These are phyloP conservation scores for Drosophila flavopinicola DNA, from an alignment of 2,888 invertebrate genomes.

Conservation along the genomic window DNA sequence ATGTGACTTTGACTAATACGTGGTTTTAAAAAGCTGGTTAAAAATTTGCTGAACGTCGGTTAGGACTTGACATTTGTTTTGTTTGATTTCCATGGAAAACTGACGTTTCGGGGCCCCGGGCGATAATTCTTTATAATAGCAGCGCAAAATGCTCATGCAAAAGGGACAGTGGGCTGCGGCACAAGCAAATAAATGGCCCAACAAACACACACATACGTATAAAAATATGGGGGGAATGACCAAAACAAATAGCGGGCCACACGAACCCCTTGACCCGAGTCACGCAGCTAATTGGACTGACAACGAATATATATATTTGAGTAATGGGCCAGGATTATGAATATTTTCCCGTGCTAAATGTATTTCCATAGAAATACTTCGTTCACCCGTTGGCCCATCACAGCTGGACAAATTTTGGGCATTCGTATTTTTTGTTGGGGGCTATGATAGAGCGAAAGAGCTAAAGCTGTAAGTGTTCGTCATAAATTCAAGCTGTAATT, in stretches of 20 bases:
- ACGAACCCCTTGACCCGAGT: slow-evolving; percentile 76
- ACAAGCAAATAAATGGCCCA: slow-evolving; percentile 39
- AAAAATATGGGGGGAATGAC: slow-evolving; percentile 42
- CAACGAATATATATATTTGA: slow-evolving; percentile 71
- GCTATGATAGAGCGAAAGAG: slow-evolving; percentile 29
- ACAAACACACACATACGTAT: slow-evolving; percentile 6
- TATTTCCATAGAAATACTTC: slow-evolving; percentile 48
- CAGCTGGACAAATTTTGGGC: slow-evolving; percentile 21
- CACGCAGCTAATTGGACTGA: slow-evolving; percentile 80
- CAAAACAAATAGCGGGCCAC: slow-evolving; percentile 72
- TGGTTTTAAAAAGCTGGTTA: slow-evolving; percentile 17
- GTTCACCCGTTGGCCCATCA: slow-evolving; percentile 19
- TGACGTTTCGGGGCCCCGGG: slow-evolving; percentile 45
- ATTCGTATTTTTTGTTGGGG: not conserved
- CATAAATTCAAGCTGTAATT: slow-evolving; percentile 53
- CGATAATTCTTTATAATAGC: slow-evolving; percentile 77
- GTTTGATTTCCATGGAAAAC: slow-evolving; percentile 68
- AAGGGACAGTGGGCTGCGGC: slow-evolving; percentile 46
- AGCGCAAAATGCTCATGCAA: slow-evolving; percentile 61
- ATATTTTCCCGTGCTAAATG: slow-evolving; percentile 59
- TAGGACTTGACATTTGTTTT: slow-evolving; percentile 63
- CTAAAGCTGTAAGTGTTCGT: slow-evolving; percentile 42
- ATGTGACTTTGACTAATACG: slow-evolving; percentile 27
- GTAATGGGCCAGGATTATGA: slow-evolving; percentile 75
- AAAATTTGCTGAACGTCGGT: slow-evolving; percentile 20